Base-by-base conservation (phyloP, 2,113 vertebrate species). In the Jaculus jaculus region DNA sequence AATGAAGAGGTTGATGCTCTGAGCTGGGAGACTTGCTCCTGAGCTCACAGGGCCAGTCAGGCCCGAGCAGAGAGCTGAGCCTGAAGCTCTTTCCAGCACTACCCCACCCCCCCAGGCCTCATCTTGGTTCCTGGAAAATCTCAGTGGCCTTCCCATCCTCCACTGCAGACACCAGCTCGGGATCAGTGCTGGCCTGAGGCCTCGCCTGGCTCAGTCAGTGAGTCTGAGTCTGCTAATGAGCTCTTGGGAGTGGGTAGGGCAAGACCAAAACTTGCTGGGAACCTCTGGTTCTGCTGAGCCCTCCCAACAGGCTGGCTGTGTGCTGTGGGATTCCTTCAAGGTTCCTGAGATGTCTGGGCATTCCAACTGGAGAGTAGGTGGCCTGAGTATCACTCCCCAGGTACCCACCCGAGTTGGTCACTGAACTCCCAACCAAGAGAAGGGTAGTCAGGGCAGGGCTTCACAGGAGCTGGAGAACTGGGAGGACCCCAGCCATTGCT, bases 51-150 rank as follows among this genome's bases (percentile, higher is more conserved):
- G 68, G 54, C 61, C 72, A 23, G 77, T 80, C 92, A 12, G 51
- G 58, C 92, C 34, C 60, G 37, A 80, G 82, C 61, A 74, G 65
- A 60, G 66, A 84, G 68, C 69, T 87, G 17, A 72, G 68, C 51
- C 32, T 72, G 68, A 85, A 72, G n/a, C n/a, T 26, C 47, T 85
- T 72, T 85, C 71, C 24, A 72, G 51, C 82, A 80, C n/a, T n/a
- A n/a, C 80, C 74, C 37, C 77, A 69, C 90, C 93, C 84, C 83
- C 90, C 84, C 84, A 75, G 86, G 87, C 94, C 95, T 79, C 81
- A 81, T 90, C 72, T 66, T 77, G 72, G 75, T 93, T 96, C 87
- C 91, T 95, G 96, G 95, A 96, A 96, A 96, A 96, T 89, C 69
- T 92, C 69, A 77, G 77, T 37, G 54, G 39, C 80, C 79, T 79